These are phyloP conservation scores for Trochalopteron elliotii DNA, from an alignment of 2,113 vertebrate genomes.

Conservation along the genomic window DNA sequence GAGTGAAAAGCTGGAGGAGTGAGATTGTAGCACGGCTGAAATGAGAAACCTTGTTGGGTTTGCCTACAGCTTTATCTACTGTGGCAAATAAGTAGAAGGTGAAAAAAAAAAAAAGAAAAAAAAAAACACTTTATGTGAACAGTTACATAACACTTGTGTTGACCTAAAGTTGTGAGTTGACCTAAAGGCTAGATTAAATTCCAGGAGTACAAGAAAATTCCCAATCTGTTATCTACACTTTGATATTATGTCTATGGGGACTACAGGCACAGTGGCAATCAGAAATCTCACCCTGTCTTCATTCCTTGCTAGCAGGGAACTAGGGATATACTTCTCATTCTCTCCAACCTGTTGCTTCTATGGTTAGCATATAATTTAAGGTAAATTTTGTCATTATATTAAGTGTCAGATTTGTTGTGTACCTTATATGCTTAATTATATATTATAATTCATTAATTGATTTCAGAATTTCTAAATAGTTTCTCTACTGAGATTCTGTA, in stretches of 20 bases:
- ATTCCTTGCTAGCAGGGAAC: background rate
- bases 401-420: accelerated
- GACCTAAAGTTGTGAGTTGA: background rate
- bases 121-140: background rate
- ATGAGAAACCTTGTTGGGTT: background rate
- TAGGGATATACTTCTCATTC: background rate
- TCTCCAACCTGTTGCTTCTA: background rate
- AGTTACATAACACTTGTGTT: background rate
- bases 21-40: accelerated
- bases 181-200: background rate
- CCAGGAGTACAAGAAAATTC: background rate
- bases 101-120: too few species aligned
- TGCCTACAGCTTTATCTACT: background rate
- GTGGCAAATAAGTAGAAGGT: background rate
- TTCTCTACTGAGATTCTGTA: background rate
- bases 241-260: background rate
- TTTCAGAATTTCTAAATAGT: background rate
- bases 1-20: background rate
- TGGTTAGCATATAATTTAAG: background rate
- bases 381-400: background rate
- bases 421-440: background rate
- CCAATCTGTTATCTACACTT: accelerated
- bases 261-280: accelerated
- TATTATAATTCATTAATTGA: background rate
- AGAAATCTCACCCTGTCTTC: background rate